Conservation (phyloP, 2,113 vertebrate species). For the Seriola quinqueradiata region DNA sequence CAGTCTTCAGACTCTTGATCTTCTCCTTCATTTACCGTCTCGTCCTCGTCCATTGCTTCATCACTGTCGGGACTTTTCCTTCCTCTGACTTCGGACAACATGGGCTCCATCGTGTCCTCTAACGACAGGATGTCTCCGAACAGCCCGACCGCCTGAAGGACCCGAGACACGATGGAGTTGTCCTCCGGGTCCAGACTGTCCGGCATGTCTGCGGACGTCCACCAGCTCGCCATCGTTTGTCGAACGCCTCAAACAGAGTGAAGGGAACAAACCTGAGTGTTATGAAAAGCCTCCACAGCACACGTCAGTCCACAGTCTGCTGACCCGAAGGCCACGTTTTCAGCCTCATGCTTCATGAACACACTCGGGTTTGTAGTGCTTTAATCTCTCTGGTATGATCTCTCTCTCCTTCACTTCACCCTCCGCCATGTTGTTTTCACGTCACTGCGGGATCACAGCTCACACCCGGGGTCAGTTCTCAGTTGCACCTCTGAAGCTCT, state of each 20-base stretch:
- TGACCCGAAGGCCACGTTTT: conserved; percentile 33
- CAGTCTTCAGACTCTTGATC: not conserved
- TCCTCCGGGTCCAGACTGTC: conserved; percentile 42
- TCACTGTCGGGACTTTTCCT: not conserved
- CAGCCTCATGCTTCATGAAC: conserved; percentile 16
- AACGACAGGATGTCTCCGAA: conserved; percentile 60
- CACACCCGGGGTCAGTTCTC: no score
- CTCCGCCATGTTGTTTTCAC: no score
- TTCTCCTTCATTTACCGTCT: not conserved
- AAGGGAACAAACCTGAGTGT: not conserved
- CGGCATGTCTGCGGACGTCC: conserved; percentile 13
- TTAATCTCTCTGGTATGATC: conserved; percentile 46
- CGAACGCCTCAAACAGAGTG: not conserved
- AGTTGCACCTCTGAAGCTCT: no score
- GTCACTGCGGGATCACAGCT: no score
- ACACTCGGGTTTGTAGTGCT: conserved; percentile 15
- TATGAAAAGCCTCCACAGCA: conserved; percentile 10
- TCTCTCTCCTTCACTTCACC: not conserved
- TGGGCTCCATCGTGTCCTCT: conserved; percentile 39
- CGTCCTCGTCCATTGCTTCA: not conserved
- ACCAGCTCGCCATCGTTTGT: conserved; percentile 62
- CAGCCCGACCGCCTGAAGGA: conserved; percentile 55
- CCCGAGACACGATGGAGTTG: conserved; percentile 29
- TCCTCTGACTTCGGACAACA: not conserved
- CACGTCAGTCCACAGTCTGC: conserved; percentile 20